Base-by-base conservation (phyloP, 2,113 vertebrate genomes). In the Orthonyx spaldingii region DNA sequence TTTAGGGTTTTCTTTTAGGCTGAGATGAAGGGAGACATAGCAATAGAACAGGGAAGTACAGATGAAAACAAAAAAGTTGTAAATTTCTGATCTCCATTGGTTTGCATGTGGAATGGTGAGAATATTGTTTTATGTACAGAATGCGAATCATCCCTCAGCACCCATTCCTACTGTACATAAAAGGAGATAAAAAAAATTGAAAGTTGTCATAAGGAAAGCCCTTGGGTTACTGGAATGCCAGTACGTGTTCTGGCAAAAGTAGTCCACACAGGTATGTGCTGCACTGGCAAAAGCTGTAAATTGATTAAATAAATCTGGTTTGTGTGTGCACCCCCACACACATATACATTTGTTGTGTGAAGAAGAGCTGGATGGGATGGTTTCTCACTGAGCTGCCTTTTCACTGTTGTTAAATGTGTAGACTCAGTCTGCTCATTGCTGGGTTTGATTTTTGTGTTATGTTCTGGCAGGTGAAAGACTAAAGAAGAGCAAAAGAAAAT, bases 301-400 rank as follows among this genome's bases (percentile, higher is more conserved):
- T 55, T 13, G 57, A 56, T 50, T n/a, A 68, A 57, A 42, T 57
- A 39, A 53, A 41, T 52, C 12, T 52, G 20, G 2, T 65, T 70
- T 70, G 26, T 44, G 1, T 3, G 16, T 3, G 4, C 4, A 0
- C 2, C 2, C 17, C 16, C 13, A 42, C 30, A 16, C 35, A 21
- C 18, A 6, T 1, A 1, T 13, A 4, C 1, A 0, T 50, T 16
- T 46, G 22, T 64, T 78, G n/a, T 49, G 21, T 52, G 59, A 64
- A 42, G 37, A 21, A 44, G 22, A 42, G 55, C 24, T 30, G 16
- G 13, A 14, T 39, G 37, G 41, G 46, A 8, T 56, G 33, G 23
- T 33, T 85, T 49, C 39, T 53, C 30, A 15, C 52, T 33, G 46
- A 91, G 69, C 65, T 94, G 35, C 41, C 39, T 77, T 81, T 76